Base-by-base conservation (phyloP, 2,797 vertebrate species). In the Potorous gilbertii region DNA sequence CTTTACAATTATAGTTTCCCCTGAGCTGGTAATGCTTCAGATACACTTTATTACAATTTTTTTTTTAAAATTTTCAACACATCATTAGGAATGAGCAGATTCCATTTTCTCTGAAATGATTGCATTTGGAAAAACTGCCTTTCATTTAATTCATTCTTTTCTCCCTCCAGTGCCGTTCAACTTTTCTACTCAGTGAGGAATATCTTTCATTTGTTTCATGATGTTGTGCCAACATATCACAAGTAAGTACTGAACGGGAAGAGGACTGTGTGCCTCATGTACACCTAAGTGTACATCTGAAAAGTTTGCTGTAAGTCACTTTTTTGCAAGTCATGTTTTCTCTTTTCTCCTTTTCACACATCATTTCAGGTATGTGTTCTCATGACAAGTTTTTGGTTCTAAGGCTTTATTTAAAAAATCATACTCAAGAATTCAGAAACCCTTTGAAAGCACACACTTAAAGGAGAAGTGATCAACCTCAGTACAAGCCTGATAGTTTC, bases 181-280 rank as follows among this genome's bases (percentile, higher is more conserved):
- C 99, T 99, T 92, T 99, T 99, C 97, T 99, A 99, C 98, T 99
- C 99, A 0, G 99, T 99, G 90, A 98, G 99, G 97, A 99, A 99
- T 97, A 99, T 99, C 96, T 99, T 99, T 98, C 99, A 99, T 98
- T 98, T 99, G 55, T 99, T 99, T 98, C 99, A 99, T 14, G 99
- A 99, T 59, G 99, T 99, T 0, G 99, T 99, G n/a, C 99, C 99
- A 16, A 99, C 99, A 0, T 99, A 99, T 98, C 99, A 99, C 98
- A 99, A 99, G 99, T 99, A 98, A 99, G 99, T 97, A 31, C 52
- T 9, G 9, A 87, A 50, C 2, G 27, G 40, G 40, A 81, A 81
- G n/a, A 40, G 21, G 9, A 87, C 3, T 10, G 24, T 54, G 0
- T 34, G 0, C 92, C 31, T 95, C 24, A 4, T 56, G 94, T 94